Evolutionary conservation across 2,888 invertebrate species (phyloP), one percentile per base, ranked within the genome.

Genomic region (Pammene fasciana): DNA sequence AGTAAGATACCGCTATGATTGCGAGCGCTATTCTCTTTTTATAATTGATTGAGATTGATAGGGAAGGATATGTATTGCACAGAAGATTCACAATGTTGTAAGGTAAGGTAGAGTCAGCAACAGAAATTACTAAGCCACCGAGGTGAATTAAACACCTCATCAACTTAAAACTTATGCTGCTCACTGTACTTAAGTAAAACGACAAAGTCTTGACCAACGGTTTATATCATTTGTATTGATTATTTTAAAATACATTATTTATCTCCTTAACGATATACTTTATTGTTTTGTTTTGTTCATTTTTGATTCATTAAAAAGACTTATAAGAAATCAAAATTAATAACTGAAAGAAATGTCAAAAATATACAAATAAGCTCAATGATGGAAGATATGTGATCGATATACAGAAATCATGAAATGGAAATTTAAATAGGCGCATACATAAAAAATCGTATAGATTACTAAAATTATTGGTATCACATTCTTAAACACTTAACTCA

Each of bases 401-500:
- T 86, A 84, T 85, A 87, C 82, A 86, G 75, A 82, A 82, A 80
- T 77, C 74, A 72, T 74, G 67, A 75, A 81, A 78, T 82, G 80
- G 77, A 81, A 81, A 81, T 82, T 78, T 76, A 75, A 80, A 82
- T 86, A 88, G 81, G 84, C 83, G 85, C 80, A 85, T 79, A 80
- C 80, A 82, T 82, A 84, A 80, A 79, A 77, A 81, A 78, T 80
- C 84, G 82, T 82, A 85, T 83, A 84, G 79, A 84, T 86, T 84
- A 81, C 91, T 90, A 89, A 91, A 75, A 85, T 84, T 87, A 90
- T 90, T 91, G 90, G 92, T 92, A 92, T 92, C 92, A 92, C 92
- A 89, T 88, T 88, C 90, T 92, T 91, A 90, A 77, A 85, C 80
- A 82, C 86, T 89, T 88, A 82, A 81, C 77, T 82, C 82, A 85